Conservation (phyloP, 2,113 vertebrate genomes). For the Regulus satrapa region DNA sequence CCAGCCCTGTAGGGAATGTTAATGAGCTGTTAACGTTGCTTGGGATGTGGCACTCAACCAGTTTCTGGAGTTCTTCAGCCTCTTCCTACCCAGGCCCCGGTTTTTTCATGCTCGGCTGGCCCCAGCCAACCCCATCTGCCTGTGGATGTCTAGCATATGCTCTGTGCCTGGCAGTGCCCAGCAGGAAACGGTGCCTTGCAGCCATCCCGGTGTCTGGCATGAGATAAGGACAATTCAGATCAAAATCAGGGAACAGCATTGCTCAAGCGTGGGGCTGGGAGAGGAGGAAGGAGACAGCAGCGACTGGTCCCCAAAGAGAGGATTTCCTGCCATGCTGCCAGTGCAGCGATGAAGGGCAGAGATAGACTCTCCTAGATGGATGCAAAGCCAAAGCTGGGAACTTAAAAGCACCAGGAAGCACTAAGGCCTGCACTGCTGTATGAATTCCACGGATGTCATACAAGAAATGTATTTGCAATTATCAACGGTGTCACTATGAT, state of each 20-base stretch:
- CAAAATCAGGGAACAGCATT: constrained; percentile 39
- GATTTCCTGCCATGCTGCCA: constrained; percentile 7
- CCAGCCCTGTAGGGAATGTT: constrained; percentile 35
- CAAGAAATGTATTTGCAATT: background rate
- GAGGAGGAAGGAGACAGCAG: constrained; percentile 10
- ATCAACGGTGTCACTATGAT: background rate
- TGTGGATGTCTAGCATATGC: constrained; percentile 60
- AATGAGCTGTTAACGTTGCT: constrained; percentile 59
- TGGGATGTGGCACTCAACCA: constrained; percentile 13
- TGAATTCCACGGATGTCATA: background rate
- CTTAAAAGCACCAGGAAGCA: background rate
- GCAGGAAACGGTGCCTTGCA: constrained; percentile 44
- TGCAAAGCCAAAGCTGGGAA: background rate
- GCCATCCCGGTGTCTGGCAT: constrained; percentile 40
- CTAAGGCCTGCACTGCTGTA: background rate
- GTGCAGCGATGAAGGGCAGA: background rate
- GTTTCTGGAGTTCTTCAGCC: constrained; percentile 17
- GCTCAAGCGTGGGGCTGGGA: background rate
- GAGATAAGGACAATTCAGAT: constrained; percentile 50
- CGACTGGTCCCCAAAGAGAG: background rate
- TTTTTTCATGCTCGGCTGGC: constrained; percentile 34
- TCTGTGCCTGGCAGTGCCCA: constrained; percentile 59
- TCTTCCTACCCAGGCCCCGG: constrained; percentile 8
- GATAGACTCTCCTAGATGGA: background rate
- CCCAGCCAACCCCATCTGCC: constrained; percentile 62